Percentiles rank a stretch among this genome's conserved stretches.
phyloP scores from a whole-genome alignment of 2,888 invertebrate genomes.

The Adineta ricciae region DNA sequence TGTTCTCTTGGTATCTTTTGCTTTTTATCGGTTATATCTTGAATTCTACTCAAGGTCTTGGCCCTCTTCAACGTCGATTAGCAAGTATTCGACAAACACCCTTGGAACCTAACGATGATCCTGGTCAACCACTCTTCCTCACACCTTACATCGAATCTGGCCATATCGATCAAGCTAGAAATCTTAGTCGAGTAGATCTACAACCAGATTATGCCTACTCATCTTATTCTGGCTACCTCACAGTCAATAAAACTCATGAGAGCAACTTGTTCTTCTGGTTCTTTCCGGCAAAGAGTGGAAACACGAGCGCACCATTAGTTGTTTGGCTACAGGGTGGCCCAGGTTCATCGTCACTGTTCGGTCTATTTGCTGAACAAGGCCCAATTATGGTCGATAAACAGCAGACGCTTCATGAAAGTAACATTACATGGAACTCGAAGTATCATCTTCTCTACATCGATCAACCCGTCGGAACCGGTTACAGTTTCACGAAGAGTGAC shows the following conservation, averaged over 20 bases:
- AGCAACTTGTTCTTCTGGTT: constrained; percentile 86
- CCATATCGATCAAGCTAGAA: constrained; percentile 55
- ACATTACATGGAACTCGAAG: neutral
- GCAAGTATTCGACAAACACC: neutral
- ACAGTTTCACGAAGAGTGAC: neutral
- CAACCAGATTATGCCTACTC: neutral
- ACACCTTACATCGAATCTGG: constrained; percentile 66
- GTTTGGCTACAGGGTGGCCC: constrained; percentile 52
- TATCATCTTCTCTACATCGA: constrained; percentile 14
- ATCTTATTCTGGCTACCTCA: constrained; percentile 65
- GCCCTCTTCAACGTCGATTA: neutral
- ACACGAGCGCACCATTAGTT: constrained; percentile 44
- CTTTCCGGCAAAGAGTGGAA: constrained; percentile 61
- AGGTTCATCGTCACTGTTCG: constrained; percentile 49
- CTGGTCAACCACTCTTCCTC: constrained; percentile 63
- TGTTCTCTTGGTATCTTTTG: neutral
- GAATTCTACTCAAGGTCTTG: neutral
- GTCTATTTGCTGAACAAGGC: constrained; percentile 64
- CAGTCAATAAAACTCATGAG: constrained; percentile 65
- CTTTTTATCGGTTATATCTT: neutral
- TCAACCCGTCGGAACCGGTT: constrained; percentile 1
- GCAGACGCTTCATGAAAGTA: constrained; percentile 34
- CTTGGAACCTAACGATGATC: constrained; percentile 37
- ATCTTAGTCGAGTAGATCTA: neutral
- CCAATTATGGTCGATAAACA: constrained; percentile 58